phyloP scores from a whole-genome alignment of 2,888 invertebrate species.

The Diarsia rubi region DNA sequence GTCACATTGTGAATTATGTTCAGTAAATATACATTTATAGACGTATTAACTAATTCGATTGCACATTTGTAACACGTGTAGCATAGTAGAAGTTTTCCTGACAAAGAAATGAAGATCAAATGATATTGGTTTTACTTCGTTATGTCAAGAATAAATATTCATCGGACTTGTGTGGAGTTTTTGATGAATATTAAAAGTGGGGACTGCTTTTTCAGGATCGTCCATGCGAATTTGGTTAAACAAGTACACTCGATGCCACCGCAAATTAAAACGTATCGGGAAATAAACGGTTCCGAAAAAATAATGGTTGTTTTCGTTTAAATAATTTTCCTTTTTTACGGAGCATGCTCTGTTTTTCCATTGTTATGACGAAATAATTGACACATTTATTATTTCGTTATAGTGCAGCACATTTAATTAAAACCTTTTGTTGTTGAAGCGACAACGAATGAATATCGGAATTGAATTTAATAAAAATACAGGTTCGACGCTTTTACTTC shows the following conservation, averaged over 20 bases:
- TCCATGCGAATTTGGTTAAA: slow-evolving; percentile 26
- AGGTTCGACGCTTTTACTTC: background rate
- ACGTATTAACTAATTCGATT: slow-evolving; percentile 60
- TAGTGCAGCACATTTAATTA: slow-evolving; percentile 21
- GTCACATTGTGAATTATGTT: slow-evolving; percentile 71
- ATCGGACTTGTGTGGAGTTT: slow-evolving; percentile 26
- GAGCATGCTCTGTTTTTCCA: slow-evolving; percentile 8
- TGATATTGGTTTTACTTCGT: slow-evolving; percentile 12
- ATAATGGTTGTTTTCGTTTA: slow-evolving; percentile 25
- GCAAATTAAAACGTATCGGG: slow-evolving; percentile 35
- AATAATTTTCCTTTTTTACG: slow-evolving; percentile 7
- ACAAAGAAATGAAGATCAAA: slow-evolving; percentile 12
- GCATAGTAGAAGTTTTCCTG: slow-evolving; percentile 6
- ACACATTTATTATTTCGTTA: slow-evolving; percentile 1
- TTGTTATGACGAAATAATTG: slow-evolving; percentile 17
- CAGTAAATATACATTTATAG: slow-evolving; percentile 69
- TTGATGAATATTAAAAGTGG: slow-evolving; percentile 32
- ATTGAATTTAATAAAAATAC: slow-evolving; percentile 19
- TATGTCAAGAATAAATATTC: slow-evolving; percentile 37
- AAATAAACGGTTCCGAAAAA: slow-evolving; percentile 16
- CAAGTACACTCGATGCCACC: slow-evolving; percentile 18
- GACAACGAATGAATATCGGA: slow-evolving; percentile 3
- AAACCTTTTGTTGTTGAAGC: slow-evolving; percentile 15
- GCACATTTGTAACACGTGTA: slow-evolving; percentile 43
- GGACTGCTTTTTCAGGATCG: slow-evolving; percentile 5